phyloP scores from a whole-genome alignment of 2,113 vertebrate genomes.

The Petaurus breviceps region DNA sequence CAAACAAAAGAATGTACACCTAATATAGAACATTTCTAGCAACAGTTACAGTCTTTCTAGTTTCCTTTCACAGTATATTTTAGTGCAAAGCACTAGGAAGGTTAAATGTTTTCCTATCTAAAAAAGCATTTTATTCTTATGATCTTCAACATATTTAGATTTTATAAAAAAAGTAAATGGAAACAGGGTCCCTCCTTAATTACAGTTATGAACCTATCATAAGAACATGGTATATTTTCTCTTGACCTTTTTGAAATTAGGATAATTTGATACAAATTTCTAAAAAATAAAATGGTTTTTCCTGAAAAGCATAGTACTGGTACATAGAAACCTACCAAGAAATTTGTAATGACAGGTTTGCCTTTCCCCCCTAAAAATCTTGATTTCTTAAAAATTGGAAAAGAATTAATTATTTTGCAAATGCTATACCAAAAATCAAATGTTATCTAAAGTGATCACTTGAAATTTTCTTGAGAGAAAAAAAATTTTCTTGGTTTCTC shows the following conservation, averaged over 20 bases:
- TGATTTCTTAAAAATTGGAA: slow-evolving; percentile 78
- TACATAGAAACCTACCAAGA: slow-evolving; percentile 78
- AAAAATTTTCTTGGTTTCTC: slow-evolving; percentile 68
- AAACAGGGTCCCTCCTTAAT: slow-evolving; percentile 81
- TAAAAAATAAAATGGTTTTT: slow-evolving; percentile 80
- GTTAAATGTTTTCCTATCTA: slow-evolving; percentile 84
- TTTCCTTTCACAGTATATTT: slow-evolving; percentile 87
- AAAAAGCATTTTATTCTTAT: slow-evolving; percentile 83
- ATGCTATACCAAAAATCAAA: slow-evolving; percentile 81
- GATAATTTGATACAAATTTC: slow-evolving; percentile 87
- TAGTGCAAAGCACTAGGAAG: slow-evolving; percentile 89
- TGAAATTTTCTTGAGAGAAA: slow-evolving; percentile 75
- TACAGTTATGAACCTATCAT: slow-evolving; percentile 81
- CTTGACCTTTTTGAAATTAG: slow-evolving; percentile 83
- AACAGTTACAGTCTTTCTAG: slow-evolving; percentile 84
- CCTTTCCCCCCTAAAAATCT: slow-evolving; percentile 79
- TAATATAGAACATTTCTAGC: slow-evolving; percentile 87
- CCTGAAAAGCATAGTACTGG: slow-evolving; percentile 82
- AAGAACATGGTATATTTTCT: slow-evolving; percentile 83
- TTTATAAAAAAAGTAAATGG: slow-evolving; percentile 87
- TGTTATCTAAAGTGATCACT: slow-evolving; percentile 83
- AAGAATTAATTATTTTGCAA: slow-evolving; percentile 79
- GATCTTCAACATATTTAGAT: slow-evolving; percentile 84
- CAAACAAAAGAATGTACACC: slow-evolving; percentile 88
- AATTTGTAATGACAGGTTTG: slow-evolving; percentile 79